Conservation (phyloP, 2,113 vertebrate species). For the Seriola rivoliana region DNA sequence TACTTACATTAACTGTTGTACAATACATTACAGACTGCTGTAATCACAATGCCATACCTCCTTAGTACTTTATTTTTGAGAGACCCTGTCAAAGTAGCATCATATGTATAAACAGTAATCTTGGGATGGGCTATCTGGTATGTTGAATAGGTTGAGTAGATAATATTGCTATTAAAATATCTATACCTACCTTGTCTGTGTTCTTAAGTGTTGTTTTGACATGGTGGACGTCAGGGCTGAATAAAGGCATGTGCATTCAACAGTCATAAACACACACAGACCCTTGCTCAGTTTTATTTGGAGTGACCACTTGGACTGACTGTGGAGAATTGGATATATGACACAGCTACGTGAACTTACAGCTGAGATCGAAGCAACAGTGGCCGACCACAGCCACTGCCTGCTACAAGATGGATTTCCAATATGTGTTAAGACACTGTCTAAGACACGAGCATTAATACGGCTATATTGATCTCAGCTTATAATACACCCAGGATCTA, state of each 20-base stretch:
- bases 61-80: conserved; percentile 63
- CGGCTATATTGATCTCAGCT: conserved; percentile 50
- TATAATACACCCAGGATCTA: conserved; percentile 55
- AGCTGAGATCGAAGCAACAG: conserved; percentile 57
- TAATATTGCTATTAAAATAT: conserved; percentile 78
- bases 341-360: conserved; percentile 40
- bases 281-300: conserved; percentile 63
- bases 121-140: conserved; percentile 46
- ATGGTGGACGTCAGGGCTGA: conserved; percentile 21
- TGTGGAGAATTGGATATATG: conserved; percentile 61
- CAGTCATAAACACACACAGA: conserved; percentile 36
- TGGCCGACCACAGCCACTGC: conserved; percentile 36
- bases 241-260: conserved; percentile 36
- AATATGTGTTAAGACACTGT: conserved; percentile 73
- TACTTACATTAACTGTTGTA: conserved; percentile 66
- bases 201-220: conserved; percentile 55
- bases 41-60: conserved; percentile 63
- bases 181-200: conserved; percentile 53
- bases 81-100: conserved; percentile 55
- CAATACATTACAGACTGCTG: conserved; percentile 55
- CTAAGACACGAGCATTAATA: conserved; percentile 69
- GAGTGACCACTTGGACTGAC: conserved; percentile 47
- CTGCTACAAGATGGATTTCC: conserved; percentile 78
- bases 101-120: conserved; percentile 62
- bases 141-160: conserved; percentile 59